A percentile compares a stretch with the other conserved stretches of the same genome.
These are phyloP conservation scores for Burhinus bistriatus DNA, from an alignment of 2,113 vertebrate genomes.

Conservation along the genomic window DNA sequence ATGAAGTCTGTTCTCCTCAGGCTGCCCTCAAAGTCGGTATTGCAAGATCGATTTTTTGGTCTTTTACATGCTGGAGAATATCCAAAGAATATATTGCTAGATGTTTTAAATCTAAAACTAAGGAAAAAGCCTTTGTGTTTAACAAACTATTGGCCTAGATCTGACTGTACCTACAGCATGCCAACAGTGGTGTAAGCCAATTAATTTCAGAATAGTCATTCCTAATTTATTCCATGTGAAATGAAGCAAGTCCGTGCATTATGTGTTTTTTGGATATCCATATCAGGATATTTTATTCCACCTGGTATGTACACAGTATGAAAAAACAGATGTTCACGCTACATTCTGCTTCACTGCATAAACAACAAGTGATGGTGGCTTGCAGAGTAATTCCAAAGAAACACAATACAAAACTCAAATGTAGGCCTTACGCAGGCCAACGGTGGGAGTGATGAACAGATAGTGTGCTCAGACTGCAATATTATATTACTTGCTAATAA, in stretches of 20 bases:
- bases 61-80: neutral
- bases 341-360: neutral
- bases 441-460: neutral
- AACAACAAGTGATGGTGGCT: neutral
- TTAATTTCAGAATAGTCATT: neutral
- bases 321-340: neutral
- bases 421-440: neutral
- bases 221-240: neutral
- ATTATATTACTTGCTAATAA: neutral
- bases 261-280: neutral
- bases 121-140: neutral
- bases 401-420: neutral
- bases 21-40: neutral
- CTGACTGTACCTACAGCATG: neutral
- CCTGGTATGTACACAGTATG: neutral
- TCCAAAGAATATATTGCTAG: neutral
- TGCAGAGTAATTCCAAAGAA: neutral
- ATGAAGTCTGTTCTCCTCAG: neutral
- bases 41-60: neutral
- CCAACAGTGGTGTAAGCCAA: neutral
- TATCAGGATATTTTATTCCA: neutral
- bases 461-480: neutral
- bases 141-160: neutral
- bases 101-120: neutral
- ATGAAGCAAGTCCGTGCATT: rapidly evolving